Evolutionary conservation across 2,113 vertebrate genomes (phyloP).

Genomic region (Xiphophorus couchianus): DNA sequence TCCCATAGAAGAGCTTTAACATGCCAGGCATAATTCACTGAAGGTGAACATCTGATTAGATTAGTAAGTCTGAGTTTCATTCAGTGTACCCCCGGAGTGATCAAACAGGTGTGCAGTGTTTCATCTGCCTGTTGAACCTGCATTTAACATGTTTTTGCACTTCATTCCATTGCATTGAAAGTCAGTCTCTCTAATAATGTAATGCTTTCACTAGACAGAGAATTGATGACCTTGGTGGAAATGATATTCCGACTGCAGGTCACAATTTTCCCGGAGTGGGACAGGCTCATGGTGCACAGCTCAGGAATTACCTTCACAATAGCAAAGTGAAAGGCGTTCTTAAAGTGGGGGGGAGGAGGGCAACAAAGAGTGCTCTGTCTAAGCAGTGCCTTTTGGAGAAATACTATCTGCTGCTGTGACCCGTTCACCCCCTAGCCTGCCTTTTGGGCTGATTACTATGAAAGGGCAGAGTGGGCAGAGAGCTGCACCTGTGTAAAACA

Average conservation of each 20-base stretch:
- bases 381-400: conserved; percentile 75
- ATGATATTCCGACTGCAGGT: conserved; percentile 63
- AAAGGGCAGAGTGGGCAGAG: conserved; percentile 40
- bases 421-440: conserved; percentile 44
- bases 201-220: conserved; percentile 32
- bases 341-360: conserved; percentile 36
- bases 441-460: conserved; percentile 68
- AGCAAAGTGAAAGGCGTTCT: conserved; percentile 74
- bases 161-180: conserved; percentile 12
- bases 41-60: conserved; percentile 19
- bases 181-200: conserved; percentile 22
- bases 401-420: conserved; percentile 74
- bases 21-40: conserved; percentile 23
- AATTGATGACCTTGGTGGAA: conserved; percentile 41
- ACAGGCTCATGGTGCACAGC: conserved; percentile 32
- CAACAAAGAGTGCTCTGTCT: conserved; percentile 81
- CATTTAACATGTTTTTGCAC: conserved; percentile 43
- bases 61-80: conserved; percentile 34
- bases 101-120: conserved; percentile 57
- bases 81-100: conserved; percentile 46
- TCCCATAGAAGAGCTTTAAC: conserved; percentile 11
- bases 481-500: conserved; percentile 34
- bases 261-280: conserved; percentile 33
- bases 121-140: conserved; percentile 47
- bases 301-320: conserved; percentile 73